Percentiles rank a stretch among this genome's conserved stretches.
phyloP scores from a whole-genome alignment of 2,888 invertebrate species.

The Melitaea athalia region DNA sequence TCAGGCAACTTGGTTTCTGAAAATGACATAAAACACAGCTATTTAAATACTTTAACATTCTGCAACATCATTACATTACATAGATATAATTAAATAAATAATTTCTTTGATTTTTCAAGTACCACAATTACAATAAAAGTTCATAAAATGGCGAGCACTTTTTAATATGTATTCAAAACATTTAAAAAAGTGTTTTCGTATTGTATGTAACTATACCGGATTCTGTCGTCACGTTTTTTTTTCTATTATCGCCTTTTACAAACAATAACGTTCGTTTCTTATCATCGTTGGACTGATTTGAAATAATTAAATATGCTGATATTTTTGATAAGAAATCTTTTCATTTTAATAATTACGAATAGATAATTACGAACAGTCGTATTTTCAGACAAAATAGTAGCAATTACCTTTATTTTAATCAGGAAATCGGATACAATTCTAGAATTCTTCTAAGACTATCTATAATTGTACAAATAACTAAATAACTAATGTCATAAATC shows the following conservation, averaged over 20 bases:
- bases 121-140: no score
- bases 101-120: no score
- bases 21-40: slow-evolving; percentile 44
- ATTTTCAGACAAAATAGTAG: background rate
- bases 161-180: no score
- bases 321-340: slow-evolving; percentile 15
- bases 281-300: slow-evolving; percentile 15
- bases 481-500: no score
- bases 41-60: background rate
- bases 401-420: background rate
- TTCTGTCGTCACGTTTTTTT: background rate
- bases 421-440: background rate
- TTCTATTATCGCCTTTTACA: background rate
- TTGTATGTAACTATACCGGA: background rate
- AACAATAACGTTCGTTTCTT: slow-evolving; percentile 5
- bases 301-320: slow-evolving; percentile 14
- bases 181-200: background rate
- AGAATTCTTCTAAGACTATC: background rate
- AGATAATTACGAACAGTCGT: background rate
- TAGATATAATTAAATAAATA: no score
- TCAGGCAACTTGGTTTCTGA: slow-evolving; percentile 66
- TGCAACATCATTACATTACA: no score
- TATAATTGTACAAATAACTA: no score
- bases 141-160: no score
- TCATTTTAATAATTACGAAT: slow-evolving; percentile 4